Base-by-base conservation (phyloP, 2,113 vertebrate species). In the Chiloscyllium plagiosum region DNA sequence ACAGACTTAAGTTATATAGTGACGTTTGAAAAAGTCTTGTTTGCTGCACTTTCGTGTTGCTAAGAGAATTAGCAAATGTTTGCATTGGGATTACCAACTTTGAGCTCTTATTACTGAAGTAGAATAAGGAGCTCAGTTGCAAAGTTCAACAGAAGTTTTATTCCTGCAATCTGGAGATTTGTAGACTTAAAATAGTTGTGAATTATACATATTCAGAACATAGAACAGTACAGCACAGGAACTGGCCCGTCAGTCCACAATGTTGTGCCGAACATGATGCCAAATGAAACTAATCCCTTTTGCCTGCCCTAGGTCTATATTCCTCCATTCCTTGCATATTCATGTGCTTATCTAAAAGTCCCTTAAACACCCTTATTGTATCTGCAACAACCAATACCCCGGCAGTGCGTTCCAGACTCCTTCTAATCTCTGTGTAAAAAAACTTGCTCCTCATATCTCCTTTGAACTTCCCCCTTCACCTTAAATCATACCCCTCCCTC, bases 41-140 rank as follows among this genome's bases (percentile, higher is more conserved):
- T 93, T 93, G 89, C 89, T 93, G 89, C 89, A 66, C 89, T 61
- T 93, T 47, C 37, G 61, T 93, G 89, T 93, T 93, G 89, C 89
- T n/a, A 93, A 65, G 89, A n/a, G 89, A 93, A 37, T 93, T 37
- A 93, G 89, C 65, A 33, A 37, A 15, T 93, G 89, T 93, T 93
- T 93, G 37, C 89, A 66, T 93, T 66, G 22, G 61, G 89, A 93
- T 93, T 68, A 33, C n/a, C 89, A 93, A 93, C 65, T 93, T 93
- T 10, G 65, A 93, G 66, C n/a, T 93, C n/a, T 17, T 66, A 24
- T 93, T 42, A 93, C 89, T 93, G 20, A 66, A 66, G 56, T 20
- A 93, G 89, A 37, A 92, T 92, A n/a, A 24, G 52, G 26, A 92
- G 87, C 56, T 2, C 29, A n/a, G 15, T 92, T 92, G 52, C 56